Evolutionary conservation across 2,797 vertebrate genomes (phyloP), one percentile per base, ranked within the genome.

Genomic region (Hippocampus kuda): DNA sequence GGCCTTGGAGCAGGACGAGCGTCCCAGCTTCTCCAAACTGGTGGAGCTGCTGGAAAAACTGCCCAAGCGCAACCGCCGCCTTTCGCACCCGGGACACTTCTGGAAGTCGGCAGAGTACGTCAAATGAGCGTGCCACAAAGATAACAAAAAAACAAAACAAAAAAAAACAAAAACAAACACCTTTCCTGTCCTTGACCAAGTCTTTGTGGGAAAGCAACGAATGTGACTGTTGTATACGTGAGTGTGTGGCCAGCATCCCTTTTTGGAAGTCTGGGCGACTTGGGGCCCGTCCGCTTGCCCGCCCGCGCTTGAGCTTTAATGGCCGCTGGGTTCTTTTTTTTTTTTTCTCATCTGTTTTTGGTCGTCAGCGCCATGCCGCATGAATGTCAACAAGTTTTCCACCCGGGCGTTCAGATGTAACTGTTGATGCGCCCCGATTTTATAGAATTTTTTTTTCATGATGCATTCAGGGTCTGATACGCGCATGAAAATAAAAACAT

Each of bases 41-140:
- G 94, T 99, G 91, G 97, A 99, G 83, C 94, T 99, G 91, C 91
- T 99, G 90, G 97, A 99, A 92, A 99, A 98, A 91, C 89, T 99
- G 91, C 97, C 97, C 87, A 99, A 99, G 91, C 92, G 96, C 85
- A 99, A 99, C 87, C 96, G 97, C 38, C 97, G 97, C 85, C 97
- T 98, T 77, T 99, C 97, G 77, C 97, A 99, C 86, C 97, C 97
- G 0, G 95, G 97, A 41, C 97, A 99, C 91, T 99, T 99, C 93
- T 99, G 97, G 97, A 99, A 99, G 90, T 99, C 97, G 79, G 97
- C 97, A 85, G 97, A 99, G 95, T 99, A 90, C 91, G 97, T 94
- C 75, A 92, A 92, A 92, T 92, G 88, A 93, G 85, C 70, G 70
- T 79, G 83, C 73, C 76, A 80, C 12, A 46, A 81, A 79, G 79